Percentiles rank a stretch among this genome's conserved stretches.
Conservation (phyloP, 2,888 invertebrate genomes). For the Alsophila aescularia region DNA sequence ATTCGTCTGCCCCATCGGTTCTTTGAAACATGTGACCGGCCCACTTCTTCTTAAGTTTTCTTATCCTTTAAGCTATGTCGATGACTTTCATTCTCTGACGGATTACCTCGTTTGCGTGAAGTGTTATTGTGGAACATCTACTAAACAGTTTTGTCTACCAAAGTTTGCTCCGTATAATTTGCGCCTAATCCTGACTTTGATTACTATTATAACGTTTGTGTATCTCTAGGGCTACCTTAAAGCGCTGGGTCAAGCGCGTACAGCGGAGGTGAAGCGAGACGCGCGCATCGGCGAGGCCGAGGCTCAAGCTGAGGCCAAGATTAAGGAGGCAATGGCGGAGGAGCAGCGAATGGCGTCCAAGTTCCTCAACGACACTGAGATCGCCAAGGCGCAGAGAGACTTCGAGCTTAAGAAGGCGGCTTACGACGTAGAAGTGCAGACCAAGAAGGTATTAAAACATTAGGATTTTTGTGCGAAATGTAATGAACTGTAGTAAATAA, state of each 20-base stretch:
- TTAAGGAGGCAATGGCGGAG: conserved; percentile 98
- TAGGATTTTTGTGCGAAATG: too few relatives aligned
- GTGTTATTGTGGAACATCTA: too few relatives aligned
- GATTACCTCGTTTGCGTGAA: too few relatives aligned
- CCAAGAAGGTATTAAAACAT: conserved; percentile 90
- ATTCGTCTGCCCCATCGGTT: too few relatives aligned
- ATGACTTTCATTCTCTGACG: too few relatives aligned
- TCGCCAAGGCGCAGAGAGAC: conserved; percentile 98
- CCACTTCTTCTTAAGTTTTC: too few relatives aligned
- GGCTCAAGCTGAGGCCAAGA: conserved; percentile 95
- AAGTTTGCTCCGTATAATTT: too few relatives aligned
- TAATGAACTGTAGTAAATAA: too few relatives aligned
- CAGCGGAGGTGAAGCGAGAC: conserved; percentile 97
- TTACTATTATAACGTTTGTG: not conserved
- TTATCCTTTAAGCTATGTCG: too few relatives aligned
- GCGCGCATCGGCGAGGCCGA: conserved; percentile 99
- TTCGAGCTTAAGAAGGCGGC: conserved; percentile 98
- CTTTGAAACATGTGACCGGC: too few relatives aligned
- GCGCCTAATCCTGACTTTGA: too few relatives aligned
- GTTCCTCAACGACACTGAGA: conserved; percentile 97
- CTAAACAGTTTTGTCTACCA: too few relatives aligned
- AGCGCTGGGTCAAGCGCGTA: conserved; percentile 97
- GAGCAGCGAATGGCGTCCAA: conserved; percentile 98
- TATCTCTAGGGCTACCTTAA: conserved; percentile 92
- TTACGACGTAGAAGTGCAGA: conserved; percentile 98